Evolutionary conservation across 2,113 vertebrate genomes (phyloP).

Genomic region (Casuarius casuarius): DNA sequence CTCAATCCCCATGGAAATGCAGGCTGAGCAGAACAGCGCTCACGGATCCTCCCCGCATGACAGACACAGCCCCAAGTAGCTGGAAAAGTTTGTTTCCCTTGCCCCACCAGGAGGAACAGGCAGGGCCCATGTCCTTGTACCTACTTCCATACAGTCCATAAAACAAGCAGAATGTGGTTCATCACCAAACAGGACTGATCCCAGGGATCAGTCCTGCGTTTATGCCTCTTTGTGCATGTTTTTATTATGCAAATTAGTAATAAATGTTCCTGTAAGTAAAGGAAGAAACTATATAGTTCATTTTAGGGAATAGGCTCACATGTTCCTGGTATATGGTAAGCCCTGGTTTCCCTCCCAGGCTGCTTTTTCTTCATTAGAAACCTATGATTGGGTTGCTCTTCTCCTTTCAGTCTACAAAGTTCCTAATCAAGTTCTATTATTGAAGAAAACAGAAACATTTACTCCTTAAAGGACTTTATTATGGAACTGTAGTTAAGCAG

Average conservation of each 20-base stretch:
- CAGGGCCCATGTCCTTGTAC: background rate
- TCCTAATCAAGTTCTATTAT: slow-evolving; percentile 32
- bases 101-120: background rate
- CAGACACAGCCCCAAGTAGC: background rate
- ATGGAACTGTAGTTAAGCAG: background rate
- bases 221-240: background rate
- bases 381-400: slow-evolving; percentile 20
- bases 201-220: background rate
- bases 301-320: background rate
- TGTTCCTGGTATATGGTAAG: background rate
- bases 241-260: background rate
- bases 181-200: background rate
- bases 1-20: background rate
- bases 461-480: slow-evolving; percentile 27
- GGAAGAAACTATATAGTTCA: background rate
- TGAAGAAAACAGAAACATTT: slow-evolving; percentile 57
- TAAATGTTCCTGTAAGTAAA: background rate
- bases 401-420: slow-evolving; percentile 24
- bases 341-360: slow-evolving; percentile 8
- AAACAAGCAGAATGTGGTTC: background rate
- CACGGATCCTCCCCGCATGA: background rate
- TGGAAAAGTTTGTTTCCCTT: background rate
- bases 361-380: background rate
- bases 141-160: background rate
- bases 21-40: background rate